A percentile compares a stretch with the other conserved stretches of the same genome.
These are phyloP conservation scores for Hydrolagus colliei DNA, from an alignment of 2,797 vertebrate genomes.

Conservation along the genomic window DNA sequence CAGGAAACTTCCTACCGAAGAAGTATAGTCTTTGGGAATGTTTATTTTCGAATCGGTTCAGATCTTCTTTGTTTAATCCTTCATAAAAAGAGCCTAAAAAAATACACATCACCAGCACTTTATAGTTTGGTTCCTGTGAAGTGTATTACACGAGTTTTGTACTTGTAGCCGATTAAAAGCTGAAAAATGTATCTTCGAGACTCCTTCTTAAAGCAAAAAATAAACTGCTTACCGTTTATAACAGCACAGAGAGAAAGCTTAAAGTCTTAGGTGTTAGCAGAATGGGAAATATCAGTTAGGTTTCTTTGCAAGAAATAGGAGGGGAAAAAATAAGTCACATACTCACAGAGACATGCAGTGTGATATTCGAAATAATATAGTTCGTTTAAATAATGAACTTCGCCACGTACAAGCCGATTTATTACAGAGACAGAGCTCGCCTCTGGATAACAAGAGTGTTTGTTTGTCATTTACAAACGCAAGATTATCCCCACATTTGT, in stretches of 20 bases:
- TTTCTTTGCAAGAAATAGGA: background rate
- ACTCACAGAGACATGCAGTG: background rate
- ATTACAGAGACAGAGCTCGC: background rate
- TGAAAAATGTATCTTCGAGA: background rate
- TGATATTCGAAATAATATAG: background rate
- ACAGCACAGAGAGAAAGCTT: background rate
- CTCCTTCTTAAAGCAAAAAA: background rate
- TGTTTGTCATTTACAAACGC: background rate
- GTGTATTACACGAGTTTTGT: background rate
- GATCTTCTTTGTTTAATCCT: background rate
- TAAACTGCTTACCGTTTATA: background rate
- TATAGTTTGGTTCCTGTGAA: background rate
- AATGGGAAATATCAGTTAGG: background rate
- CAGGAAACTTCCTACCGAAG: background rate
- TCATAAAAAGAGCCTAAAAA: background rate
- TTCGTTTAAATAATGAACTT: background rate
- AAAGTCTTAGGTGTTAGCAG: background rate
- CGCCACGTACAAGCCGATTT: background rate
- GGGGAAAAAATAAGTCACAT: background rate
- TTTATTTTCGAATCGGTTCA: background rate
- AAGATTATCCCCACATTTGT: background rate
- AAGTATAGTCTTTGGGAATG: conserved; percentile 1
- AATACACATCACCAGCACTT: background rate
- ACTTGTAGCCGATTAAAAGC: background rate
- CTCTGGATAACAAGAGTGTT: background rate